phyloP scores from a whole-genome alignment of 2,113 vertebrate species.

The Carettochelys insculpta region DNA sequence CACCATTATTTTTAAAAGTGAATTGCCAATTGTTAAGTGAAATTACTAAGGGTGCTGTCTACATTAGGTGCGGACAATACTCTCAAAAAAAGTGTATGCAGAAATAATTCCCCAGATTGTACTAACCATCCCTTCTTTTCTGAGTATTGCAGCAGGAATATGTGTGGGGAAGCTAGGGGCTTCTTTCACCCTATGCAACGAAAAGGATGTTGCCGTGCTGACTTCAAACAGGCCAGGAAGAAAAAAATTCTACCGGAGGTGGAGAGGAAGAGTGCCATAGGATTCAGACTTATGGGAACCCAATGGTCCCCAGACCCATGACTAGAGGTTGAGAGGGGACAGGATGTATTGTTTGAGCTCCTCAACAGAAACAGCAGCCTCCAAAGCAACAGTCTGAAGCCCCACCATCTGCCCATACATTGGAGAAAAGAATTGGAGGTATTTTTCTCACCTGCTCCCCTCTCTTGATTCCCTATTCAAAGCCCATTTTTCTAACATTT shows the following conservation, averaged over 20 bases:
- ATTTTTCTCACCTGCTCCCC: background rate
- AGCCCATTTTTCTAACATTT: background rate
- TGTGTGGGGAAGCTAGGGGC: background rate
- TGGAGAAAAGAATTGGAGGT: background rate
- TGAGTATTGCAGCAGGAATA: background rate
- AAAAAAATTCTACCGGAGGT: background rate
- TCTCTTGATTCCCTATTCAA: conserved; percentile 5
- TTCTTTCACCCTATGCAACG: background rate
- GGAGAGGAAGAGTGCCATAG: background rate
- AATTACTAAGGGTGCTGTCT: background rate
- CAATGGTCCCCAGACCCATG: background rate
- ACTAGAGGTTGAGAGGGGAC: background rate
- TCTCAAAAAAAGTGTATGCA: background rate
- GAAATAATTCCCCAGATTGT: background rate
- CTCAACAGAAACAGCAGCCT: background rate
- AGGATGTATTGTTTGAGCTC: accelerated
- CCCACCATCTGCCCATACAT: background rate
- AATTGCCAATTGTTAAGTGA: conserved; percentile 60
- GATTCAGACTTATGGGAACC: background rate
- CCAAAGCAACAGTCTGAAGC: background rate
- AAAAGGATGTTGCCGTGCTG: background rate
- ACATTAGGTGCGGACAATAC: background rate
- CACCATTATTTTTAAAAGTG: conserved; percentile 35
- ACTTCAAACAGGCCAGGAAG: background rate
- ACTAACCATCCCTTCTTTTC: background rate